Base-by-base conservation (phyloP, 1,140 invertebrate genomes). In the Parapsyche elsis region DNA sequence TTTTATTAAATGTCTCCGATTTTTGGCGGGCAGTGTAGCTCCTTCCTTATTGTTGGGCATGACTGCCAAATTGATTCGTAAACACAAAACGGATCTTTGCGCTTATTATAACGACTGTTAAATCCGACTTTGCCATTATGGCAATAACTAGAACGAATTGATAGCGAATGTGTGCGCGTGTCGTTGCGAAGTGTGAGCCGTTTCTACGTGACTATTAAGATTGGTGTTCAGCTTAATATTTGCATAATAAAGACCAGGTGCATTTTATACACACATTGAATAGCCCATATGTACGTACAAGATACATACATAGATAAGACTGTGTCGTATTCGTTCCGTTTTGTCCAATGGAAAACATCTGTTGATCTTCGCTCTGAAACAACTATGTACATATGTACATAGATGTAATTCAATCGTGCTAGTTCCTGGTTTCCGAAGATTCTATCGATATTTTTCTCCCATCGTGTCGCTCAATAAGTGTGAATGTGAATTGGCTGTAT, bases 181-280 rank as follows among this genome's bases (percentile, higher is more conserved):
- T 10, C 70, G 16, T 38, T 16, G 44, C 38, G 38, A 49, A 75
- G 19, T 75, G 9, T 38, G 38, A 19, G 71, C 21, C 44, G 16
- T 53, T 57, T 53, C 71, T 19, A 77, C 75, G 75, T 77, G 75
- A 77, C 75, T 64, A 38, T 44, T 64, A 23, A 53, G 44, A 24
- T 21, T 64, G 21, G 16, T 64, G 12, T 5, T n/a, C 23, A 38
- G 53, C 75, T 77, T 64, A 75, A 26, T 4, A 77, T 77, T 26
- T 64, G 57, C 75, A 77, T 77, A 19, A 77, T 77, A 61, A 64
- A 49, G 26, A 38, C 75, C 57, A 77, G 73, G 73, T 75, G 73
- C 16, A 38, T 24, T 53, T 75, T 30, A 30, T 57, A 53, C 49
- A 10, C 49, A 10, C 16, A 5, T 53, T 53, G 49, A 53, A 53